A percentile compares a stretch with the other conserved stretches of the same genome.
phyloP scores from a whole-genome alignment of 2,888 invertebrate genomes.

The Ecliptopera silaceata region DNA sequence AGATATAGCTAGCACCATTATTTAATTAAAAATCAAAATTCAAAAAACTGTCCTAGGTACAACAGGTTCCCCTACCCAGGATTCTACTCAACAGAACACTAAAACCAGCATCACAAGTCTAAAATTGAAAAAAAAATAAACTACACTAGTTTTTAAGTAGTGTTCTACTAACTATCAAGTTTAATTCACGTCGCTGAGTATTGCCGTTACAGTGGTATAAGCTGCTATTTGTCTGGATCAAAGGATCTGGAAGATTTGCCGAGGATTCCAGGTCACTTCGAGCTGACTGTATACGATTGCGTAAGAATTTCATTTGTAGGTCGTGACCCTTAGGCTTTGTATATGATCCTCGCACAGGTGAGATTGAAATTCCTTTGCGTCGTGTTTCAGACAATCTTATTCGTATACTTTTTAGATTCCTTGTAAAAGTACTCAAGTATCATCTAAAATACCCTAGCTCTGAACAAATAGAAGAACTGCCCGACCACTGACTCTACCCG shows the following conservation, averaged over 20 bases:
- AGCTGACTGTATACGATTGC: slow-evolving; percentile 20
- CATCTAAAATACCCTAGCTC: no score
- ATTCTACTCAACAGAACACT: no score
- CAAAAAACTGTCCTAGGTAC: no score
- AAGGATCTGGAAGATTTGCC: slow-evolving; percentile 36
- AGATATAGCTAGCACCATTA: no score
- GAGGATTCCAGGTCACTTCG: slow-evolving; percentile 25
- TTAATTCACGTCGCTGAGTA: background rate
- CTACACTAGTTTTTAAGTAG: no score
- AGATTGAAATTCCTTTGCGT: slow-evolving; percentile 9
- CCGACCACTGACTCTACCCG: no score
- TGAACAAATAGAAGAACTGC: no score
- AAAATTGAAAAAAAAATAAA: no score
- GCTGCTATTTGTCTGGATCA: slow-evolving; percentile 40
- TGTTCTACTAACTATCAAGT: background rate
- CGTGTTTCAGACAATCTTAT: background rate
- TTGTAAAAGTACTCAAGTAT: no score
- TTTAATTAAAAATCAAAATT: no score
- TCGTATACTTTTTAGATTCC: background rate
- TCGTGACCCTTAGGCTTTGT: slow-evolving; percentile 8
- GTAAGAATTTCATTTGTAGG: slow-evolving; percentile 17
- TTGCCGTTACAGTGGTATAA: background rate
- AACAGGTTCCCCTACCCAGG: no score
- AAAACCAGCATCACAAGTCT: no score
- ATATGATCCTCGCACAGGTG: slow-evolving; percentile 4